Percentiles rank a stretch among this genome's conserved stretches.
These are phyloP conservation scores for Hofmannophila pseudospretella DNA, from an alignment of 2,888 invertebrate species.

Conservation along the genomic window DNA sequence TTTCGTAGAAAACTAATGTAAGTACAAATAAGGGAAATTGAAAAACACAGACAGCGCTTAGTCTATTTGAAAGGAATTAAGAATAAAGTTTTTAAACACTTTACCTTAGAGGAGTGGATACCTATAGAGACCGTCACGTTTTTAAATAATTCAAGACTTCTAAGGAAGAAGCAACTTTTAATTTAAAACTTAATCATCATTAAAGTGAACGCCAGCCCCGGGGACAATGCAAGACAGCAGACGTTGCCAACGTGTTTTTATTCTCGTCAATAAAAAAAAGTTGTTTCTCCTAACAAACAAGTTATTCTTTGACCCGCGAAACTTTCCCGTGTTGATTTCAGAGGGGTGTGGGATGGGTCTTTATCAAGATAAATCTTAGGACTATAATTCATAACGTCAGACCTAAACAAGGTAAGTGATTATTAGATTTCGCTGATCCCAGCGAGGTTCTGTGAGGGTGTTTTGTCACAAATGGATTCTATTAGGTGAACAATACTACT, in stretches of 20 bases:
- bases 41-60: too few relatives aligned
- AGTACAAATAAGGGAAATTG: too few relatives aligned
- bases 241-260: slow-evolving; percentile 10
- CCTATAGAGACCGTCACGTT: background rate
- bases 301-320: slow-evolving; percentile 18
- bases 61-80: too few relatives aligned
- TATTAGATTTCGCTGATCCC: slow-evolving; percentile 14
- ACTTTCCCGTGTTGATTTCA: slow-evolving; percentile 24
- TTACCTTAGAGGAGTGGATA: background rate
- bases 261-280: slow-evolving; percentile 25
- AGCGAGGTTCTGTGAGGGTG: too few relatives aligned
- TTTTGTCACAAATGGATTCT: slow-evolving; percentile 11
- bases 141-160: background rate
- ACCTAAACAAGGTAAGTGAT: slow-evolving; percentile 7
- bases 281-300: slow-evolving; percentile 14
- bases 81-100: background rate
- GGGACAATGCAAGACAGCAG: slow-evolving; percentile 6
- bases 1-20: too few relatives aligned
- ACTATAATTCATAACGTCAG: background rate
- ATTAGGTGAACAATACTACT: slow-evolving; percentile 20
- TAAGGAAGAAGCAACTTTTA: slow-evolving; percentile 2
- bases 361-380: slow-evolving; percentile 4
- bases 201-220: background rate
- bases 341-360: slow-evolving; percentile 13
- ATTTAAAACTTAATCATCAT: slow-evolving; percentile 11